Base-by-base conservation (phyloP, 2,888 invertebrate genomes). In the Scaptomyza flava region DNA sequence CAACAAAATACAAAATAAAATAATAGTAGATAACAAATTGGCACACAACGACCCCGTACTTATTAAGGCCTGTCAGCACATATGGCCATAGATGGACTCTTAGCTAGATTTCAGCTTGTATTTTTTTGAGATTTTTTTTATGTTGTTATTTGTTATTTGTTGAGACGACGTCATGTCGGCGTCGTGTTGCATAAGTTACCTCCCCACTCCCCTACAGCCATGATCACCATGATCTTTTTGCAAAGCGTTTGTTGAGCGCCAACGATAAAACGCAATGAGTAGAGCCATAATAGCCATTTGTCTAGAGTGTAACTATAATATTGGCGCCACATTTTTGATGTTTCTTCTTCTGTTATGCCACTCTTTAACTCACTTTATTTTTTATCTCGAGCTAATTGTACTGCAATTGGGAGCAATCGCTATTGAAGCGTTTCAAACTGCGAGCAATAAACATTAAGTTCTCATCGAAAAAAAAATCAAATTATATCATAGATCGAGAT, bases 1-100 rank as follows among this genome's bases (percentile, higher is more conserved):
- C 30, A 47, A 54, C 59, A 50, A 38, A 48, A 42, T 56, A 20
- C 30, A 23, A 58, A 17, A 54, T 51, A 48, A 58, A 17, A 54
- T 51, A 48, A 58, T 64, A 50, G 42, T 31, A 59, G 41, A 53
- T 51, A 73, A 60, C 72, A 53, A 64, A 63, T 53, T 56, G 70
- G 63, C 72, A 79, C 75, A 75, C 70, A 81, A 72, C 87, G 89
- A 89, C 89, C 89, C 79, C 84, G 77, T 79, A 77, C 85, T 83
- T 79, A 75, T 72, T 78, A 68, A 23, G 47, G 68, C 57, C 60
- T 63, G 80, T 68, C 71, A 60, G 63, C 57, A 9, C 17, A 65
- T 48, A 72, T 66, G 42, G 48, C 83, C 81, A 77, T 79, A 83
- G 74, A 82, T 82, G 80, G 82, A 78, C 78, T 70, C 58, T 69